Conservation (phyloP, 2,888 invertebrate species). For the Aphidius colemani region DNA sequence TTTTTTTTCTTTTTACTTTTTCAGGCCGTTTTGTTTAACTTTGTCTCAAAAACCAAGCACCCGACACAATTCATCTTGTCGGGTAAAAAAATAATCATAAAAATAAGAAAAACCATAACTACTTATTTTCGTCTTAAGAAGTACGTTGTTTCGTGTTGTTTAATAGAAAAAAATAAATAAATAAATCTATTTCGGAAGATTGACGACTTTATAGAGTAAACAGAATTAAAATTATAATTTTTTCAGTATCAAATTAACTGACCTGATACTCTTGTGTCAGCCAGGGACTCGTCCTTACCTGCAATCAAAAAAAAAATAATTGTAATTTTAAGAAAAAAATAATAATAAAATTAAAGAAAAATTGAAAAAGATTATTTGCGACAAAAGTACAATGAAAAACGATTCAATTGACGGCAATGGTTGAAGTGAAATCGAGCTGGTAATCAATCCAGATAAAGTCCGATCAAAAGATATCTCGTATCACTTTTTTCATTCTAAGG, state of each 20-base stretch:
- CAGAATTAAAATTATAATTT: too few relatives aligned
- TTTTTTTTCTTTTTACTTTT: neutral
- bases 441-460: slow-evolving; percentile 56
- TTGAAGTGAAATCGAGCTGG: neutral
- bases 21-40: slow-evolving; percentile 23
- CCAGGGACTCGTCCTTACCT: slow-evolving; percentile 4
- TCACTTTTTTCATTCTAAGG: slow-evolving; percentile 41
- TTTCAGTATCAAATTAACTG: too few relatives aligned
- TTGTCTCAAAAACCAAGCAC: slow-evolving; percentile 22
- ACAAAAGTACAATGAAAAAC: neutral
- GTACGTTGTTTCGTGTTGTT: too few relatives aligned
- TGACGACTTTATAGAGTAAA: too few relatives aligned
- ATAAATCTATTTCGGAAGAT: too few relatives aligned
- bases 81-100: too few relatives aligned
- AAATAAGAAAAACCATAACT: slow-evolving; percentile 8
- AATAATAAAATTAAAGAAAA: too few relatives aligned
- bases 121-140: too few relatives aligned
- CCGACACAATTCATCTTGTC: slow-evolving; percentile 13
- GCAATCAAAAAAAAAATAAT: slow-evolving; percentile 9
- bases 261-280: too few relatives aligned
- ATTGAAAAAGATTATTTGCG: too few relatives aligned
- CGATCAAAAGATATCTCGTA: slow-evolving; percentile 19
- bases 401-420: slow-evolving; percentile 11
- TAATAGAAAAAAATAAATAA: too few relatives aligned
- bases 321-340: too few relatives aligned